These are phyloP conservation scores for Bryconaethiops microstoma DNA, from an alignment of 2,797 vertebrate species.

Conservation along the genomic window DNA sequence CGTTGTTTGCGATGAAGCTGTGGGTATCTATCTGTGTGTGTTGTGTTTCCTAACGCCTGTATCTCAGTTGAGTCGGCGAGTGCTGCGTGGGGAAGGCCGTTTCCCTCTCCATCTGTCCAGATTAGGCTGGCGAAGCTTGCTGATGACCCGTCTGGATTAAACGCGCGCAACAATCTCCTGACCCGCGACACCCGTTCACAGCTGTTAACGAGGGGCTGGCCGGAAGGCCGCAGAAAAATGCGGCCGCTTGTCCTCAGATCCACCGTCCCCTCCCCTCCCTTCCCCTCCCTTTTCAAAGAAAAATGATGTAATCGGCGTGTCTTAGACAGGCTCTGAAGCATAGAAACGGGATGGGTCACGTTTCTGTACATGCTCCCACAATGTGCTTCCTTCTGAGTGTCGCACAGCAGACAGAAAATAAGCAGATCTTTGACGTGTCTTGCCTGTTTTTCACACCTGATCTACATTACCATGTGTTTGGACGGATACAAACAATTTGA, in stretches of 20 bases:
- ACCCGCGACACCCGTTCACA: constrained; percentile 23
- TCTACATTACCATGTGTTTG: neutral
- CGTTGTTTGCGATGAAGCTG: neutral
- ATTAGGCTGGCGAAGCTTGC: constrained; percentile 68
- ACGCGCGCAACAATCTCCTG: constrained; percentile 37
- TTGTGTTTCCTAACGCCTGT: constrained; percentile 1
- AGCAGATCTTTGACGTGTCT: neutral
- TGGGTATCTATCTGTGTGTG: neutral
- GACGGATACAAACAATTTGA: neutral
- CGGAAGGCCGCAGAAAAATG: constrained; percentile 3
- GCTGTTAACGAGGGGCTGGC: constrained; percentile 28
- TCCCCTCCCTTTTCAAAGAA: constrained; percentile 9
- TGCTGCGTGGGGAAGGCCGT: neutral
- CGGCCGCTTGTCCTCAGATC: constrained; percentile 1
- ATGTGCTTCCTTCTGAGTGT: neutral
- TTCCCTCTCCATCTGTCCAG: constrained; percentile 54
- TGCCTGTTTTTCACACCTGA: neutral
- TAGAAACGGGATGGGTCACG: constrained; percentile 1
- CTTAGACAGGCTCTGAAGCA: neutral
- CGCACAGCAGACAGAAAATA: neutral
- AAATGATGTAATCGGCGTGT: constrained; percentile 16
- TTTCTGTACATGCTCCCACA: neutral
- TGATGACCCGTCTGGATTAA: constrained; percentile 66
- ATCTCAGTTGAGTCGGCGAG: neutral
- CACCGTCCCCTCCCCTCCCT: neutral